These are phyloP conservation scores for Atta texana DNA, from an alignment of 1,140 invertebrate genomes.

Conservation along the genomic window DNA sequence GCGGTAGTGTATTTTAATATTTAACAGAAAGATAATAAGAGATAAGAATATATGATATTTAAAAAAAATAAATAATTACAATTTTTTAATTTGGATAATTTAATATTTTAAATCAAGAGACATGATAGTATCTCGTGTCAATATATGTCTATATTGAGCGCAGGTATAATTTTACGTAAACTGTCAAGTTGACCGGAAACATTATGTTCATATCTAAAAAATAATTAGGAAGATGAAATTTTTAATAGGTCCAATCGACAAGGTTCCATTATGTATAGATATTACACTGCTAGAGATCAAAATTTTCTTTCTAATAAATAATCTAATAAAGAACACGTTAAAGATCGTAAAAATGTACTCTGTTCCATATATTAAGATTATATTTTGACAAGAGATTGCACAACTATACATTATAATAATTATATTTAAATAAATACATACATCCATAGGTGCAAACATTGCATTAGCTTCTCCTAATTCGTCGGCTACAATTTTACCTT, in stretches of 20 bases:
- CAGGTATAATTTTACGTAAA: too few species aligned
- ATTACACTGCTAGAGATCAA: not conserved
- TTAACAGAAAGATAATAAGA: not conserved
- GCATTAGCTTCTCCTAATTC: slow-evolving; percentile 90
- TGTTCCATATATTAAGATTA: not conserved
- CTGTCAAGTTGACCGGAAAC: too few species aligned
- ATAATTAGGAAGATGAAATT: too few species aligned
- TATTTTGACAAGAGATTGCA: not conserved
- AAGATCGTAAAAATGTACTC: not conserved
- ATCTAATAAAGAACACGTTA: not conserved
- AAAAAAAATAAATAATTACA: not conserved
- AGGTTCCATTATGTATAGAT: too few species aligned
- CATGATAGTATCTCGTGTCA: too few species aligned
- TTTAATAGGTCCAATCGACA: too few species aligned
- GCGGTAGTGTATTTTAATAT: too few species aligned
- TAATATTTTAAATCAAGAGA: too few species aligned
- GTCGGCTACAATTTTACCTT: slow-evolving; percentile 92
- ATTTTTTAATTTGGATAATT: too few species aligned
- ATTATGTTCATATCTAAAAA: too few species aligned
- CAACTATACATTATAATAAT: not conserved
- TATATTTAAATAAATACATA: slow-evolving; percentile 84
- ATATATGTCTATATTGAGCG: too few species aligned
- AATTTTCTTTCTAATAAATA: not conserved
- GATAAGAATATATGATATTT: not conserved
- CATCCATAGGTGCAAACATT: slow-evolving; percentile 94